Evolutionary conservation across 2,113 vertebrate genomes (phyloP).

Genomic region (Pseudolaguvia tuberculata): DNA sequence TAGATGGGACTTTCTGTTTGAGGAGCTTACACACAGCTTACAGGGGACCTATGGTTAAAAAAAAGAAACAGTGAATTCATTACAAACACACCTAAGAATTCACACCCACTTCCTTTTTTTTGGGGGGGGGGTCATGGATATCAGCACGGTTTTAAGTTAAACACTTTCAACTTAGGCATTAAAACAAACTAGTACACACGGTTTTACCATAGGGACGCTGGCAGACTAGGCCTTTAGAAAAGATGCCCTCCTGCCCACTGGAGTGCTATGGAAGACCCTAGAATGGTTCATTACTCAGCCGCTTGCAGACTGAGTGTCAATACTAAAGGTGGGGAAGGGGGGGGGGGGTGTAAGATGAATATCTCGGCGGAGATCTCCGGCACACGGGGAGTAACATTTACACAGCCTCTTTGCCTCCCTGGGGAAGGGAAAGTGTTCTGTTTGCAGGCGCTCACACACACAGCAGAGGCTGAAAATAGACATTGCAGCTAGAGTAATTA

Average conservation of each 20-base stretch:
- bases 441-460: slow-evolving; percentile 30
- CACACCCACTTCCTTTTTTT: background rate
- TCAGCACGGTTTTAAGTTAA: background rate
- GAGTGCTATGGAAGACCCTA: slow-evolving; percentile 22
- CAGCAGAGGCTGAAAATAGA: slow-evolving; percentile 43
- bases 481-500: slow-evolving; percentile 21
- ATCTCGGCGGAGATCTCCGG: slow-evolving; percentile 46
- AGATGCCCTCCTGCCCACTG: slow-evolving; percentile 20
- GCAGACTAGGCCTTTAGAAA: background rate
- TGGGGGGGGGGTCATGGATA: too few species aligned
- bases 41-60: background rate
- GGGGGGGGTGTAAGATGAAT: slow-evolving; percentile 49
- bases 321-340: slow-evolving; percentile 39
- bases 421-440: slow-evolving; percentile 40
- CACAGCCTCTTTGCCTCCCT: slow-evolving; percentile 37
- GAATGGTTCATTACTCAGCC: slow-evolving; percentile 51
- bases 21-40: slow-evolving; percentile 11
- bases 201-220: background rate
- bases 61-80: background rate
- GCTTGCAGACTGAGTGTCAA: slow-evolving; percentile 28
- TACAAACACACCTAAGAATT: background rate
- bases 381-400: slow-evolving; percentile 46
- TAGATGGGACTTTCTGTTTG: background rate
- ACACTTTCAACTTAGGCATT: background rate
- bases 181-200: background rate